These are phyloP conservation scores for Synaphobranchus kaupii DNA, from an alignment of 2,797 vertebrate genomes.

Conservation along the genomic window DNA sequence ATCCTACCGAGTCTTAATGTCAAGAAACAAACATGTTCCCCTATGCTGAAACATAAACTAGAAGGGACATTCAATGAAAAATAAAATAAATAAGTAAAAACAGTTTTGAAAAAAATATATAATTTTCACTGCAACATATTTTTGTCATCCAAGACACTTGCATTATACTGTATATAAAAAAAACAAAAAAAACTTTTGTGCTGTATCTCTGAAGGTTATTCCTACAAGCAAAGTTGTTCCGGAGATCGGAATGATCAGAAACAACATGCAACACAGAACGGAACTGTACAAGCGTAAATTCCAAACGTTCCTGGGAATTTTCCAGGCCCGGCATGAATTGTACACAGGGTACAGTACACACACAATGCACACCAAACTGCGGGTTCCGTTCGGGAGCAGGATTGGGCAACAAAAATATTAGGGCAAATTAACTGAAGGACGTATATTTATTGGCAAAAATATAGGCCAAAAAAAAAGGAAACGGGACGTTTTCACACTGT, in stretches of 20 bases:
- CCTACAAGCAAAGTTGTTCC: neutral
- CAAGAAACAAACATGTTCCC: too few relatives aligned
- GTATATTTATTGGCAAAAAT: neutral
- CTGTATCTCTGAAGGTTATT: too few relatives aligned
- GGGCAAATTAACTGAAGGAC: neutral
- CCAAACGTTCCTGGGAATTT: neutral
- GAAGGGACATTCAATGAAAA: too few relatives aligned
- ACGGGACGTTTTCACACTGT: neutral
- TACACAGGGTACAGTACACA: neutral
- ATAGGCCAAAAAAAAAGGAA: neutral
- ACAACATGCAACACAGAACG: constrained; percentile 4
- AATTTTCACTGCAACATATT: too few relatives aligned
- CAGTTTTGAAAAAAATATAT: too few relatives aligned
- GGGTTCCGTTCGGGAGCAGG: neutral
- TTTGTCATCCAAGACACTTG: too few relatives aligned
- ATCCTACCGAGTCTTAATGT: too few relatives aligned
- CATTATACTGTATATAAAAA: neutral
- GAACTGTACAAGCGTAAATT: neutral
- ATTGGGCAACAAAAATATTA: neutral
- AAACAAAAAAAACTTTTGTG: too few relatives aligned
- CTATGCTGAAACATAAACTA: neutral
- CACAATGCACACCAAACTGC: neutral
- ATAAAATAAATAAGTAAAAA: too few relatives aligned
- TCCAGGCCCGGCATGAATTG: neutral
- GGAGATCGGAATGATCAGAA: neutral